phyloP scores from a whole-genome alignment of 2,888 invertebrate genomes.

The Trissoscelio sp. region DNA sequence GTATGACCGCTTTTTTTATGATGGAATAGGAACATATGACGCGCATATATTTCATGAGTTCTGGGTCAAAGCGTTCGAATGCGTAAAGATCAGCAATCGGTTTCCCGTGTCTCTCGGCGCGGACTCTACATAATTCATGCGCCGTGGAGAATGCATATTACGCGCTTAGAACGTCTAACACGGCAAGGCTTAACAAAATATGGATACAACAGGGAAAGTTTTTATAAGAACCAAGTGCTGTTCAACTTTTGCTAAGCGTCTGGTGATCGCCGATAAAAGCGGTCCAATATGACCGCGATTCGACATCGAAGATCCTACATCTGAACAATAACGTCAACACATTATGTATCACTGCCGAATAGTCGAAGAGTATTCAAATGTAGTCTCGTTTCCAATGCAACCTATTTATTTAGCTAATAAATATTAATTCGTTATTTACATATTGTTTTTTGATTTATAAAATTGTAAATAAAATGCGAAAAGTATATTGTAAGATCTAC shows the following conservation, averaged over 20 bases:
- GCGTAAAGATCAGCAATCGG: slow-evolving; percentile 56
- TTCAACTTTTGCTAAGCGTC: slow-evolving; percentile 33
- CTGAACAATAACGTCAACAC: neutral
- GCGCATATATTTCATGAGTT: slow-evolving; percentile 46
- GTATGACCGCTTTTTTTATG: neutral
- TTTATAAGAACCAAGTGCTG: slow-evolving; percentile 12
- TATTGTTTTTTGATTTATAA: too few relatives aligned
- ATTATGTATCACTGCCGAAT: neutral
- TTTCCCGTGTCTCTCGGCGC: slow-evolving; percentile 49
- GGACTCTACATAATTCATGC: slow-evolving; percentile 64
- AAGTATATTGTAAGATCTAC: too few relatives aligned
- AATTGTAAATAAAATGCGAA: too few relatives aligned
- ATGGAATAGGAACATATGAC: slow-evolving; percentile 37
- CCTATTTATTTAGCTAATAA: neutral
- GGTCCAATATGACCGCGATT: neutral
- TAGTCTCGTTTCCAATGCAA: neutral
- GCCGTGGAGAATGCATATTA: slow-evolving; percentile 51
- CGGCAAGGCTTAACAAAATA: slow-evolving; percentile 19
- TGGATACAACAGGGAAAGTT: slow-evolving; percentile 39
- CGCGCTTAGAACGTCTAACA: slow-evolving; percentile 51
- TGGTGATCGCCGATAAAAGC: slow-evolving; percentile 51
- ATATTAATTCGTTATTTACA: too few relatives aligned
- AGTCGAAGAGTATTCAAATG: neutral
- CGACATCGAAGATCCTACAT: neutral
- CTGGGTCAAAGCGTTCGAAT: slow-evolving; percentile 56